Evolutionary conservation across 2,113 vertebrate genomes (phyloP).

Genomic region (Archocentrus centrarchus): DNA sequence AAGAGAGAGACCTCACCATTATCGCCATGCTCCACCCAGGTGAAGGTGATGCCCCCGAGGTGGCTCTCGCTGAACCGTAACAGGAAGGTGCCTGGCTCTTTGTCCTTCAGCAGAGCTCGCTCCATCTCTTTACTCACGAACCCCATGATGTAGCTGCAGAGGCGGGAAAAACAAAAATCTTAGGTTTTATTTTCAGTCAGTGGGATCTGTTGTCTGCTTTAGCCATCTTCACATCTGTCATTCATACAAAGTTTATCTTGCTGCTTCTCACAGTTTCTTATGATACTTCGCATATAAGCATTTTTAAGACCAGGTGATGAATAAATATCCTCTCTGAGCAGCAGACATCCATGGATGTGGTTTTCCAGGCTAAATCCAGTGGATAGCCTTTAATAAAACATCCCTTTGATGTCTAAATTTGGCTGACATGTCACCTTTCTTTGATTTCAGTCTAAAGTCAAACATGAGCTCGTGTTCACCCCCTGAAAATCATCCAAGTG

Average conservation of each 20-base stretch:
- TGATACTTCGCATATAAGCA: not conserved
- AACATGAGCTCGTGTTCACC: too few relatives aligned
- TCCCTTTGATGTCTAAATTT: fast-evolving
- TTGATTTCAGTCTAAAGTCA: not conserved
- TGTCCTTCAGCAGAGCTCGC: conserved; percentile 89
- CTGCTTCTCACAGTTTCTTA: not conserved
- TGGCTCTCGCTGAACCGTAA: conserved; percentile 97
- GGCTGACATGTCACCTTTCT: not conserved
- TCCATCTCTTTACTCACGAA: conserved; percentile 98
- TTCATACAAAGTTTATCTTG: not conserved
- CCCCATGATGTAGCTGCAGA: conserved; percentile 91
- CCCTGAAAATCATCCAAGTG: not conserved
- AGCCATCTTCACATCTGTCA: not conserved
- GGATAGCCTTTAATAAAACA: too few relatives aligned
- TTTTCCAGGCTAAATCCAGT: not conserved
- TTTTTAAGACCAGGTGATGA: too few relatives aligned
- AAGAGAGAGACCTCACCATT: conserved; percentile 80
- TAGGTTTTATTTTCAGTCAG: not conserved
- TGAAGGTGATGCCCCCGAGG: conserved; percentile 96
- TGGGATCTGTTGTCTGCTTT: not conserved
- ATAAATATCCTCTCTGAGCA: too few relatives aligned
- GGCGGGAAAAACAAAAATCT: not conserved
- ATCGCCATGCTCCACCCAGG: conserved; percentile 92
- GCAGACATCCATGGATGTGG: not conserved
- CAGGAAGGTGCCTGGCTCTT: conserved; percentile 92